Conservation (phyloP, 2,888 invertebrate genomes). For the Lypha dubia region DNA sequence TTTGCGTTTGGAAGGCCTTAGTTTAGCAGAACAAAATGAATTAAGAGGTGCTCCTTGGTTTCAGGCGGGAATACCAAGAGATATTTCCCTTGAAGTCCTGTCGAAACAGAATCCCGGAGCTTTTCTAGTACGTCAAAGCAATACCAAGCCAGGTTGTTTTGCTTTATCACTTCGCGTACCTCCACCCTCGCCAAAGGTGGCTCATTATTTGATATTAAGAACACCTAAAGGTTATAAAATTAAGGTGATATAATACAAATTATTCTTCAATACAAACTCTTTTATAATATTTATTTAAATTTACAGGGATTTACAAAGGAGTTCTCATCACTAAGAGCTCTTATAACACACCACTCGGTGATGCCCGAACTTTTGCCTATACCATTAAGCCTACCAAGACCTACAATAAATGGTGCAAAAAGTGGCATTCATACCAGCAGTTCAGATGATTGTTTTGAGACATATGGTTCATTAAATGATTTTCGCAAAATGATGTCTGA, state of each 20-base stretch:
- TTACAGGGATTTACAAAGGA: conserved; percentile 97
- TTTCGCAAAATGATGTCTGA: conserved; percentile 91
- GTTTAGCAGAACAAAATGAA: conserved; percentile 90
- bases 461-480: conserved; percentile 89
- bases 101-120: conserved; percentile 95
- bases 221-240: conserved; percentile 96
- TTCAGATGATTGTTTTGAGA: conserved; percentile 87
- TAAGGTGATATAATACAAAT: conserved; percentile 86
- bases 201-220: conserved; percentile 96
- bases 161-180: conserved; percentile 97
- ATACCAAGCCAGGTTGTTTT: conserved; percentile 96
- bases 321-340: conserved; percentile 94
- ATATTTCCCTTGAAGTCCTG: conserved; percentile 95
- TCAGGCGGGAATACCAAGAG: conserved; percentile 97
- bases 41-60: conserved; percentile 96
- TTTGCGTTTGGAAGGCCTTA: conserved; percentile 86
- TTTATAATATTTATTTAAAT: neutral
- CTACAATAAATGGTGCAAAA: conserved; percentile 74
- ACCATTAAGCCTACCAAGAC: conserved; percentile 91
- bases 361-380: conserved; percentile 98
- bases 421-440: conserved; percentile 50
- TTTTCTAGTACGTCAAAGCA: conserved; percentile 97
- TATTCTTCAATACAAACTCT: neutral
- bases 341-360: conserved; percentile 98
- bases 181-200: conserved; percentile 90